These are phyloP conservation scores for Lagopus leucura DNA, from an alignment of 2,113 vertebrate genomes.

Conservation along the genomic window DNA sequence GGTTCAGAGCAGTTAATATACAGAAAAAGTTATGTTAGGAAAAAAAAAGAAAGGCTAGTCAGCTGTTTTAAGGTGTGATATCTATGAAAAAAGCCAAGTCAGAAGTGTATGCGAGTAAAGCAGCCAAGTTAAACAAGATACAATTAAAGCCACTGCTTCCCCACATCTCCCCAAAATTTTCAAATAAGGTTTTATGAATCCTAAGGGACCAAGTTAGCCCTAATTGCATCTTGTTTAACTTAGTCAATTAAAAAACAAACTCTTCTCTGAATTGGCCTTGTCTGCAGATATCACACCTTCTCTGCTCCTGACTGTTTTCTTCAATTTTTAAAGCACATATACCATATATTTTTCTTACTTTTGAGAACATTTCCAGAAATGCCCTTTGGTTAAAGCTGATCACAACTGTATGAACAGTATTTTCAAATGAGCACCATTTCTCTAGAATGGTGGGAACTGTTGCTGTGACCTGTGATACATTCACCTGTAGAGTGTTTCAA, in stretches of 20 bases:
- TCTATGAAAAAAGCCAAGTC: constrained; percentile 72
- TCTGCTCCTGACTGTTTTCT: constrained; percentile 63
- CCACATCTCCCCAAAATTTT: constrained; percentile 39
- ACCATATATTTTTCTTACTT: constrained; percentile 47
- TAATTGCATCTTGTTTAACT: constrained; percentile 81
- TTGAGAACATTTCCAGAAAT: constrained; percentile 55
- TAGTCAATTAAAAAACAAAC: constrained; percentile 76
- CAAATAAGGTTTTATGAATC: constrained; percentile 64
- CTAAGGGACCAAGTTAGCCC: constrained; percentile 72
- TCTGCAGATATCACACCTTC: constrained; percentile 75
- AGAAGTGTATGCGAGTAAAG: constrained; percentile 58
- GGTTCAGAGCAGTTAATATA: constrained; percentile 19
- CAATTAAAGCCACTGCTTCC: constrained; percentile 67
- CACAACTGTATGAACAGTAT: background rate
- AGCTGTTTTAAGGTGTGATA: constrained; percentile 69
- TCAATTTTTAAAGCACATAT: constrained; percentile 37
- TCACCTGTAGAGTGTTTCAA: background rate
- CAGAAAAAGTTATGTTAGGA: constrained; percentile 17
- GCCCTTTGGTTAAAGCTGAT: background rate
- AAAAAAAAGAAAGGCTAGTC: constrained; percentile 31
- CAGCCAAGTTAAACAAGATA: constrained; percentile 77
- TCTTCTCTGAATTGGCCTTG: constrained; percentile 71
- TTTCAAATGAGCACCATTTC: background rate
- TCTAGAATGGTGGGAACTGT: background rate
- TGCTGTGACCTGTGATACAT: background rate